These are phyloP conservation scores for Diabrotica undecimpunctata DNA, from an alignment of 1,140 invertebrate species.

Conservation along the genomic window DNA sequence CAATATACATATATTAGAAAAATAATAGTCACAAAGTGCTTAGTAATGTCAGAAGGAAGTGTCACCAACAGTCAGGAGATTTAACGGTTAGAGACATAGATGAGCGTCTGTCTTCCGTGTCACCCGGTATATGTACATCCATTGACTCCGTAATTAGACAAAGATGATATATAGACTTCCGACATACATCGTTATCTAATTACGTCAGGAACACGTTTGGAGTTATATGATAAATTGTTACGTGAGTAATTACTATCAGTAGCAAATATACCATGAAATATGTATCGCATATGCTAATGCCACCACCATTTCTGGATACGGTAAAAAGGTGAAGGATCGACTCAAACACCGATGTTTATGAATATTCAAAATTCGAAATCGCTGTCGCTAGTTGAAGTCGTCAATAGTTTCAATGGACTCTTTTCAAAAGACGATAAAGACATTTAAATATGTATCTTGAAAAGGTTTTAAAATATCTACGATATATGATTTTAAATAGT, in stretches of 20 bases:
- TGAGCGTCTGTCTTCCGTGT: neutral
- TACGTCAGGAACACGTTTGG: conserved; percentile 19
- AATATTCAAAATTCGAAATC: too few relatives aligned
- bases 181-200: conserved; percentile 19
- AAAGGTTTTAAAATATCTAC: too few relatives aligned
- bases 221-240: conserved; percentile 17
- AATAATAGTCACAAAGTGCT: too few relatives aligned
- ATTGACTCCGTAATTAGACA: conserved; percentile 14
- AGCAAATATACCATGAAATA: conserved; percentile 18
- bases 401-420: too few relatives aligned
- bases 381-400: too few relatives aligned
- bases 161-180: conserved; percentile 19
- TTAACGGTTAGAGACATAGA: too few relatives aligned
- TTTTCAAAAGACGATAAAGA: too few relatives aligned
- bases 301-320: conserved; percentile 5
- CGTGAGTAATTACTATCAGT: conserved; percentile 20
- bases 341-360: neutral
- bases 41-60: too few relatives aligned
- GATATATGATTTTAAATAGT: too few relatives aligned
- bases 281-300: conserved; percentile 17
- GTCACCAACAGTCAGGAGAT: too few relatives aligned
- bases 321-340: conserved; percentile 10
- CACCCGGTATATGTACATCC: conserved; percentile 2
- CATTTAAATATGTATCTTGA: too few relatives aligned
- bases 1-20: too few relatives aligned